These are phyloP conservation scores for Siphamia tubifer DNA, from an alignment of 2,113 vertebrate species.

Conservation along the genomic window DNA sequence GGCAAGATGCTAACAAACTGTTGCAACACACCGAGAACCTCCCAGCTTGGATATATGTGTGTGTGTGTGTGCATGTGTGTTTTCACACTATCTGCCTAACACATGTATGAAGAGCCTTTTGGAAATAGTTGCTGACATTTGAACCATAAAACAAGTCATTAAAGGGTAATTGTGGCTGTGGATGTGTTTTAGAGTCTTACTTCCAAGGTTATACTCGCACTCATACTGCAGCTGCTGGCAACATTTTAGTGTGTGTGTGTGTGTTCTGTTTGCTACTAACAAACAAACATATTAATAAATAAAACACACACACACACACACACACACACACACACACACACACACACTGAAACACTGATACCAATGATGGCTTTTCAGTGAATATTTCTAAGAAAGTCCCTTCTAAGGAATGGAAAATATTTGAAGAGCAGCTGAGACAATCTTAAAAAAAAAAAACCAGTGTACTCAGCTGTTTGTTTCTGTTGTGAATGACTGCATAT, in stretches of 20 bases:
- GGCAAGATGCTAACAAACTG: conserved; percentile 41
- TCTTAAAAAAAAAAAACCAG: no score
- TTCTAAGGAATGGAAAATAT: conserved; percentile 1
- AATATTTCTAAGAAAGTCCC: background rate
- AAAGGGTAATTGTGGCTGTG: background rate
- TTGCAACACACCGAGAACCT: no score
- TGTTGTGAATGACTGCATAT: no score
- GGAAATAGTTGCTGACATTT: background rate
- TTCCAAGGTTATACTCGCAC: background rate
- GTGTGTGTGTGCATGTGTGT: no score
- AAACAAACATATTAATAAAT: no score
- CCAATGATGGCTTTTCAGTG: conserved; percentile 12
- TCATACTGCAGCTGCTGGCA: background rate
- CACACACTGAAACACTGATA: no score
- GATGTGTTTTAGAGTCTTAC: conserved; percentile 5
- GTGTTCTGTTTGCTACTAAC: no score
- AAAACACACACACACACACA: background rate
- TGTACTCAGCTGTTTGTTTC: no score
- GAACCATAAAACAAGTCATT: background rate
- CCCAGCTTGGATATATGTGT: no score
- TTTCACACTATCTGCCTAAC: background rate
- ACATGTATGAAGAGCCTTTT: background rate
- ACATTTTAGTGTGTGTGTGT: conserved; percentile 19
- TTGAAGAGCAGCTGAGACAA: background rate
- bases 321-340: background rate